These are phyloP conservation scores for Campoletis sonorensis DNA, from an alignment of 1,140 invertebrate genomes.

Conservation along the genomic window DNA sequence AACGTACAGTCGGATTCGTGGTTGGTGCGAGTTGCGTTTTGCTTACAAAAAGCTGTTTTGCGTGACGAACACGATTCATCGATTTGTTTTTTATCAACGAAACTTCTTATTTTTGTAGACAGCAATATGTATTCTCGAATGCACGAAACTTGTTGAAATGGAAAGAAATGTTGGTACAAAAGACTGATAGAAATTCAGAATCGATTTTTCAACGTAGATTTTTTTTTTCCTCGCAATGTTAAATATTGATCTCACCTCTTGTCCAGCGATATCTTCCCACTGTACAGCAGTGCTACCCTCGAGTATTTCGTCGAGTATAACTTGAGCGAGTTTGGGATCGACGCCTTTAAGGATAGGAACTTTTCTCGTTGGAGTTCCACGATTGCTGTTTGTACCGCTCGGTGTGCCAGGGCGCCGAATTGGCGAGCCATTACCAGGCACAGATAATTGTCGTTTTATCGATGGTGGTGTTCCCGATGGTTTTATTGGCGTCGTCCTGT, in stretches of 20 bases:
- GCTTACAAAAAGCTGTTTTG: too few relatives aligned
- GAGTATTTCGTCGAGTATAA: constrained; percentile 81
- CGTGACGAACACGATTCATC: too few relatives aligned
- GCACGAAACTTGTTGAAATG: too few relatives aligned
- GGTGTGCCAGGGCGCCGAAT: constrained; percentile 78
- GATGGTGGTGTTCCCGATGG: constrained; percentile 87
- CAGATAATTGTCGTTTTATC: constrained; percentile 87
- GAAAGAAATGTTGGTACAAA: too few relatives aligned
- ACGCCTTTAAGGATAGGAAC: constrained; percentile 82
- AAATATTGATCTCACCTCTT: constrained; percentile 80
- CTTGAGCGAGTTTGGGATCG: constrained; percentile 93
- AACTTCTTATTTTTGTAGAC: too few relatives aligned
- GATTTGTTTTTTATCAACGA: too few relatives aligned
- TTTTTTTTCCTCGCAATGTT: background rate
- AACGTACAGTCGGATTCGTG: too few relatives aligned
- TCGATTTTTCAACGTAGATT: background rate
- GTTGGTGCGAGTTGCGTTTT: too few relatives aligned
- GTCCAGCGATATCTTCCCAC: constrained; percentile 96
- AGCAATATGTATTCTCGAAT: too few relatives aligned
- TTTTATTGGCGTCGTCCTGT: constrained; percentile 80
- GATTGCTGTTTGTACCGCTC: constrained; percentile 71
- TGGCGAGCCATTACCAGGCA: constrained; percentile 82
- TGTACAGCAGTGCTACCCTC: constrained; percentile 88
- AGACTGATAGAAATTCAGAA: background rate
- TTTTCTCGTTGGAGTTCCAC: constrained; percentile 71